Conservation (phyloP, 2,113 vertebrate genomes). For the Protobothrops mucrosquamatus region DNA sequence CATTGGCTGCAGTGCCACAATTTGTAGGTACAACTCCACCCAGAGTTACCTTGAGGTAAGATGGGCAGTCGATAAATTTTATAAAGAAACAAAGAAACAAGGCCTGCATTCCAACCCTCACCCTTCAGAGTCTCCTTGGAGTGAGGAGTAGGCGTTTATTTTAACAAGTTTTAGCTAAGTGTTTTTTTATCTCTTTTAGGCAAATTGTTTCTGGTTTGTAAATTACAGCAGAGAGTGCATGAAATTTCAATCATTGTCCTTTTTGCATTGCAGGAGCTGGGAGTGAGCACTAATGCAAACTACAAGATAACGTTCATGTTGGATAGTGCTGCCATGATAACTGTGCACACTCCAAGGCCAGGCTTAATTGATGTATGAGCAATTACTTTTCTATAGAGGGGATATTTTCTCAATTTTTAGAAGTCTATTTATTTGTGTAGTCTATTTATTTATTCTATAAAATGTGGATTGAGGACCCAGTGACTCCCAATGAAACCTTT, state of each 20-base stretch:
- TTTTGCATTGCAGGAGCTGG: slow-evolving; percentile 84
- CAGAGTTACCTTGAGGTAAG: no score
- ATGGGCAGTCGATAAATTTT: neutral
- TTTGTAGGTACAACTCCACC: neutral
- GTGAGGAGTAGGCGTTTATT: neutral
- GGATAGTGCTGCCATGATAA: slow-evolving; percentile 99
- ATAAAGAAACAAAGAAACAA: neutral
- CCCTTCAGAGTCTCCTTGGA: slow-evolving; percentile 13
- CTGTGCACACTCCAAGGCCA: slow-evolving; percentile 93
- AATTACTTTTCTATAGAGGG: neutral
- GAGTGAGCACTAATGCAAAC: slow-evolving; percentile 93
- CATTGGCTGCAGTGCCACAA: neutral
- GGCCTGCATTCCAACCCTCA: neutral
- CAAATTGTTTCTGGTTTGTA: neutral
- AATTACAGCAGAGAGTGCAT: slow-evolving; percentile 29
- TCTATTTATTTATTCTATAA: neutral
- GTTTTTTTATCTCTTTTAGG: slow-evolving; percentile 10
- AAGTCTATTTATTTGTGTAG: neutral
- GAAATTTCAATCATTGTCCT: slow-evolving; percentile 34
- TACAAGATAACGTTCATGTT: slow-evolving; percentile 99
- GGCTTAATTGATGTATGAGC: slow-evolving; percentile 90
- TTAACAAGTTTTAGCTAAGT: neutral
- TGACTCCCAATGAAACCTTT: neutral
- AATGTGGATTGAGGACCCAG: neutral
- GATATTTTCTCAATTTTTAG: slow-evolving; percentile 8